Evolutionary conservation across 2,888 invertebrate species (phyloP), one percentile per base, ranked within the genome.

Genomic region (Spodoptera picta): DNA sequence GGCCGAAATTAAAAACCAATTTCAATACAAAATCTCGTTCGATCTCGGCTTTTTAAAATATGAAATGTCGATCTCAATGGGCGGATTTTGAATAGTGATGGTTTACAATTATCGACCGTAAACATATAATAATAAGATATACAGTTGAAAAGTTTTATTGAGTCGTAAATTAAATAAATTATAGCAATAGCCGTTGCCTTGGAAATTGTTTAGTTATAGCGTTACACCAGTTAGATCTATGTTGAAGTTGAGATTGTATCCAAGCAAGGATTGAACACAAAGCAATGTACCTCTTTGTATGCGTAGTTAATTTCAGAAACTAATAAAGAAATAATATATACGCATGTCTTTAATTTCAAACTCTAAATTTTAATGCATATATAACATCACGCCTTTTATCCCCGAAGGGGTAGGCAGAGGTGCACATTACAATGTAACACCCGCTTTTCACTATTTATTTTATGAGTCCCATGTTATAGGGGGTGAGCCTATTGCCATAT

Each of bases 261-360:
- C 83, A 84, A 87, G 81, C 83, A 88, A 86, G 81, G 82, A 69
- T 83, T 85, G 74, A 85, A 88, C 86, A 88, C 84, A 87, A 88
- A 89, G 83, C 85, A 81, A 87, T 87, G 86, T 90, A 90, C 87
- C 88, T 90, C 84, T 81, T 87, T 90, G 81, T 90, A 90, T 83
- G 82, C 82, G 79, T 91, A 90, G 84, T 82, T 83, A 79, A 85
- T 83, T 86, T 83, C 77, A 77, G 79, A 82, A 86, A 85, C 78
- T 85, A 89, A 90, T 88, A 89, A 88, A 78, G 88, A 84, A 81
- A 51, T 83, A 83, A 84, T 85, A 87, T 86, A 86, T 83, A 75
- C 9, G 7, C 1, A 6, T 6, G 36, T 7, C 9, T 6, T 36
- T 36, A 51, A 54, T 27, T 48, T 31, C 24, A 14, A 14, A 14